These are phyloP conservation scores for Cynoglossus semilaevis DNA, from an alignment of 2,113 vertebrate genomes.

Conservation along the genomic window DNA sequence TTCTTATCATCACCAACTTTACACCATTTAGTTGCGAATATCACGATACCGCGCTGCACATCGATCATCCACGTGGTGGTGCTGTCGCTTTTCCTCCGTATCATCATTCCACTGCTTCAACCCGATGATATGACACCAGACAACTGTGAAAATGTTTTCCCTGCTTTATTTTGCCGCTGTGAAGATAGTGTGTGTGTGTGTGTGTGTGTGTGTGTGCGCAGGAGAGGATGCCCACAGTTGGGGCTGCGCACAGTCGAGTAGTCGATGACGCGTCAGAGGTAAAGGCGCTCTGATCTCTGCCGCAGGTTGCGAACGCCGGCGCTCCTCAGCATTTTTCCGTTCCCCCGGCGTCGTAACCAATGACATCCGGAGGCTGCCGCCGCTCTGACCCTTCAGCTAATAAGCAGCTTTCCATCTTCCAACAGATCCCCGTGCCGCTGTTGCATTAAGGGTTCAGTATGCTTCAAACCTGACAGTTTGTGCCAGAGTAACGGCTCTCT, in stretches of 20 bases:
- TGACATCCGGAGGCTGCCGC: constrained; percentile 30
- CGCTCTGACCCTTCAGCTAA: constrained; percentile 6
- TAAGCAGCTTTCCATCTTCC: constrained; percentile 8
- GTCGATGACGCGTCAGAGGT: constrained; percentile 81
- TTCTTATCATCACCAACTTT: too few relatives aligned
- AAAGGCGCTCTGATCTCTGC: constrained; percentile 67
- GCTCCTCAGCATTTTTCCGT: constrained; percentile 34
- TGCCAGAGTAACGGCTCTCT: not conserved
- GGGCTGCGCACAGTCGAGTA: constrained; percentile 80
- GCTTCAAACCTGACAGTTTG: constrained; percentile 24
- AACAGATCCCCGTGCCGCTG: constrained; percentile 18
- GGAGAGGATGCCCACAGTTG: constrained; percentile 81
- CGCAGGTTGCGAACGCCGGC: constrained; percentile 25
- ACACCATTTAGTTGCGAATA: too few relatives aligned
- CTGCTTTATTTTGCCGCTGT: not conserved
- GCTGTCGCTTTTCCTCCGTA: constrained; percentile 42
- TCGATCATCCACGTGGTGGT: constrained; percentile 34
- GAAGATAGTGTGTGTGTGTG: constrained; percentile 62
- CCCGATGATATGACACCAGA: constrained; percentile 13
- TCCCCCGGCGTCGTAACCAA: constrained; percentile 42
- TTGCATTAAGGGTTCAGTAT: constrained; percentile 18
- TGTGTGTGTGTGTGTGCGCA: constrained; percentile 73
- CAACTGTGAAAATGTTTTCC: not conserved
- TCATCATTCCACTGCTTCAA: constrained; percentile 33
- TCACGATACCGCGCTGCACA: not conserved